Percentiles rank a stretch among this genome's conserved stretches.
Conservation (phyloP, 2,888 invertebrate species). For the Xanthia icteritia region DNA sequence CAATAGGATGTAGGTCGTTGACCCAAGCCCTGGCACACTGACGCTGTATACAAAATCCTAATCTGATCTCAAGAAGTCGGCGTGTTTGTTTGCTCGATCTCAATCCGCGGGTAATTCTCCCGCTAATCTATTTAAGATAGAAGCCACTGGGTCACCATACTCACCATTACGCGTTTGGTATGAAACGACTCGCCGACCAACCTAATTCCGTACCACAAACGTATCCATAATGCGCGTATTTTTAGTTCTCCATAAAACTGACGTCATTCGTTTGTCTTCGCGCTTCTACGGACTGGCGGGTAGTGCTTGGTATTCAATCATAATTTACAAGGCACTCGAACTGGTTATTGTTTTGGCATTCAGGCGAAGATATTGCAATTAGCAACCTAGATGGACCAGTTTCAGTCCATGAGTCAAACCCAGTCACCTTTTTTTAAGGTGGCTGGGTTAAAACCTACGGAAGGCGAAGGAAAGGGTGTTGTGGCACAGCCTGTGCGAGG, state of each 20-base stretch:
- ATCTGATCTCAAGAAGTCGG: conserved; percentile 55
- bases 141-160: conserved; percentile 56
- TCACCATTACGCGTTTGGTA: conserved; percentile 39
- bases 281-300: conserved; percentile 9
- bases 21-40: conserved; percentile 18
- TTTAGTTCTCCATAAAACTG: conserved; percentile 58
- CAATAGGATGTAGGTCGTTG: conserved; percentile 42
- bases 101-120: conserved; percentile 55
- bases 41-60: conserved; percentile 49
- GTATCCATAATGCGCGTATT: conserved; percentile 50
- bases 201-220: conserved; percentile 59
- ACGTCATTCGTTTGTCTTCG: conserved; percentile 54
- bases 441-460: neutral
- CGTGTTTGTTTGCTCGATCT: conserved; percentile 62
- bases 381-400: too few species aligned
- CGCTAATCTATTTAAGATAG: conserved; percentile 62
- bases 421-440: neutral
- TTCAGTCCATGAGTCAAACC: too few species aligned
- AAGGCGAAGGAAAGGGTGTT: too few species aligned
- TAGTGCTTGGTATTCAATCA: neutral
- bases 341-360: neutral
- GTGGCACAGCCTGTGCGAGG: neutral
- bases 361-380: neutral
- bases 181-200: conserved; percentile 41
- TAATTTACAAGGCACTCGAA: conserved; percentile 4